Base-by-base conservation (phyloP, 2,797 vertebrate species). In the Sebastes miniatus region DNA sequence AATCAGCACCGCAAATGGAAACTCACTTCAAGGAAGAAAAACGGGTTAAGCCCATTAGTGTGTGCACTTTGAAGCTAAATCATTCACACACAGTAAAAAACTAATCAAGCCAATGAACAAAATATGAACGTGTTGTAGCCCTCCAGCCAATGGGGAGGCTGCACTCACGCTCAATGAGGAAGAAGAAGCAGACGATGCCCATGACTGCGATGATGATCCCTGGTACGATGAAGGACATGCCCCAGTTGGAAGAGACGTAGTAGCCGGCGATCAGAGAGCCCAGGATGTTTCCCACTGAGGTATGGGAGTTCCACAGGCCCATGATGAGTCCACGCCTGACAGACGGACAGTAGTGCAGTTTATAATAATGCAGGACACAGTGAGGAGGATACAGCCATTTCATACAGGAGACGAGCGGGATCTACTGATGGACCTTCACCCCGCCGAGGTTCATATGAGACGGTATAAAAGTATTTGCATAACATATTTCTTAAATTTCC, bases 251-350 rank as follows among this genome's bases (percentile, higher is more conserved):
- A 5, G 97, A 97, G 58, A 99, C 98, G 93, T 96, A 99, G 83
- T 88, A 79, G 0, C 97, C 98, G 0, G 98, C 98, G 0, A 99
- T 97, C 83, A 99, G 93, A 0, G 98, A 99, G 27, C 98, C 98
- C 56, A 99, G 77, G 75, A 99, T 99, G 95, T 99, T 99, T 24
- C 98, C 98, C 1, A 99, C 97, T 0, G 98, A 99, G 0, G 98
- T 99, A 92, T 99, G 98, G 0, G 98, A 99, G 92, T 99, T 99
- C 98, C 98, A 99, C 90, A 99, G 85, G 1, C 98, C 98, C 98
- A 99, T 99, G 92, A 99, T 97, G 75, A 99, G 93, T 7, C 98
- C 98, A 39, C 98, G 95, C 87, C 98, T 99, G 92, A 66, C 4
- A 16, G 68, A 65, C 22, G 1, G 29, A 79, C 31, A 47, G 43